Base-by-base conservation (phyloP, 2,888 invertebrate genomes). In the Temnothorax unifasciatus region DNA sequence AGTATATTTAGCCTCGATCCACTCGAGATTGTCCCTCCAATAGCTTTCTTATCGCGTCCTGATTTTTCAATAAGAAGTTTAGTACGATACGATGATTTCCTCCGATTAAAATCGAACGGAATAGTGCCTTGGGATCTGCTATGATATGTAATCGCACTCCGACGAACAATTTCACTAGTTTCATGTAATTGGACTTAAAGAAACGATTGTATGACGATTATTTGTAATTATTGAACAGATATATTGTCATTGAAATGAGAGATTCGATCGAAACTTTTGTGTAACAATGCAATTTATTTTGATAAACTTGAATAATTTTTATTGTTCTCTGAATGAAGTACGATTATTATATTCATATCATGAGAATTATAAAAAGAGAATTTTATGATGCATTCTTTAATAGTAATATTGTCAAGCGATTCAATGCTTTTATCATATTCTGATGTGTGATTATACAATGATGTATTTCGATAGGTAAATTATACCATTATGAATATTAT, bases 1-100 rank as follows among this genome's bases (percentile, higher is more conserved):
- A 88, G 83, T 89, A 88, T 87, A 76, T 88, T 89, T 89, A 88
- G 88, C 85, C 89, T 89, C 87, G 89, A 88, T 85, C 83, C 87
- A 61, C 84, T 89, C 89, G 89, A 89, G 89, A 87, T 85, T 85
- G 84, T 85, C 86, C 75, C 69, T 84, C 52, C 85, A 83, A 84
- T 76, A 84, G 74, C 66, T 83, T 85, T 50, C 75, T 57, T 59
- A 66, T 82, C 61, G 64, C 71, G 69, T 47, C 63, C 61, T 57
- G 13, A 57, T 34, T 57, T 69, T 79, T 47, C 5, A 25, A 21
- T 71, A 18, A 71, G 44, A 71, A 6, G 15, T 57, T 69, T 69
- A 75, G 15, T 52, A 57, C 13, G 34, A 59, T 29, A 4, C 29
- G 3, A 57, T 47, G 25, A 71, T 71, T 3, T 34, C 11, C 29